Evolutionary conservation across 2,113 vertebrate genomes (phyloP).

Genomic region (Percina caprodes): DNA sequence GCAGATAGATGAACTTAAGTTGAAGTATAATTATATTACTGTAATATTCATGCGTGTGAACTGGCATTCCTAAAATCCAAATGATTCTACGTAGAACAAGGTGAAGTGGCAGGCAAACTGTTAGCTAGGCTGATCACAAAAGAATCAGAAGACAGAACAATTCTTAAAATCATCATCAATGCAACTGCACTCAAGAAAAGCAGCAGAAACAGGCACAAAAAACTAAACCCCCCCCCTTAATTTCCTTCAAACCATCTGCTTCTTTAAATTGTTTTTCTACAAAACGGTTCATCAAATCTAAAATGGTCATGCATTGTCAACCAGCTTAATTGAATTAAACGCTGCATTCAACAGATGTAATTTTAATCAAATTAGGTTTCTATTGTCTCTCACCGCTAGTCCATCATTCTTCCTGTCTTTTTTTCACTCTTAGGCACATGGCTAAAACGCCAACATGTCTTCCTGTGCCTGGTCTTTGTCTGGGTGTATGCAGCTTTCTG

Average conservation of each 20-base stretch:
- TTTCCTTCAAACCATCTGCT: background rate
- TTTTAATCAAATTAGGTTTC: background rate
- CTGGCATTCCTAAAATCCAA: too few species aligned
- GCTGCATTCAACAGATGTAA: background rate
- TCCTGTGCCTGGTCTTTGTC: slow-evolving; percentile 87
- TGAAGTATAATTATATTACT: too few species aligned
- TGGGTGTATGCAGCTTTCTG: slow-evolving; percentile 93
- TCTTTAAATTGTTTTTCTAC: background rate
- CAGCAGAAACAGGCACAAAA: background rate
- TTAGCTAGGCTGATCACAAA: too few species aligned
- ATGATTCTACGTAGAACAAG: too few species aligned
- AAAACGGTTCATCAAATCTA: too few species aligned
- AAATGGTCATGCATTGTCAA: background rate
- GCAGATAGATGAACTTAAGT: too few species aligned
- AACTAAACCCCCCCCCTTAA: background rate
- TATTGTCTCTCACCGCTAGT: background rate
- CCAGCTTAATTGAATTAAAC: background rate
- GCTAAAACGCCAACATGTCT: slow-evolving; percentile 92
- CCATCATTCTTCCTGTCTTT: background rate
- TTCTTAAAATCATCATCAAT: too few species aligned
- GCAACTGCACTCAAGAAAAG: background rate
- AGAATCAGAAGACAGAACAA: too few species aligned
- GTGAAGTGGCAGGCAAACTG: too few species aligned
- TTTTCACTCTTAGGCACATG: slow-evolving; percentile 86
- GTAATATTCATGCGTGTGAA: too few species aligned